Base-by-base conservation (phyloP, 64 coral and sea anemone species). In the Montipora cactus region DNA sequence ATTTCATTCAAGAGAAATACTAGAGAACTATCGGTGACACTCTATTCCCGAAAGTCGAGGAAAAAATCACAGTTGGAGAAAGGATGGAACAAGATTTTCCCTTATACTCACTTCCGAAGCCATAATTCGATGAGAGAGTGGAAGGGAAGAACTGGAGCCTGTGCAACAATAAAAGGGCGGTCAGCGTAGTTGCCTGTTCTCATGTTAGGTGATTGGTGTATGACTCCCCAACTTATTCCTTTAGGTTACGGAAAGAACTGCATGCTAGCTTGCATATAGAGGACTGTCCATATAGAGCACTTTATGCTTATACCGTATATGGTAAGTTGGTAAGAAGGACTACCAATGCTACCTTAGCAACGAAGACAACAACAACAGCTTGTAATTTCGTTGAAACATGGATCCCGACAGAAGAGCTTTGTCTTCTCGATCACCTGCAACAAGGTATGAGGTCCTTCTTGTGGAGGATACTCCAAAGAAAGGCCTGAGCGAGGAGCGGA, bases 361-460 rank as follows among this genome's bases (percentile, higher is more conserved):
- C 89, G 53, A 80, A 82, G 52, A 45, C 37, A 89, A 89, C 72
- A 61, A 0, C 53, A 57, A 57, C 53, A 57, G 1, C 53, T 59
- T 44, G 87, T 44, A 44, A 8, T 47, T 0, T 57, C 75, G 37
- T 88, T 59, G 18, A 49, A 77, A n/a, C 2, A 93, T 93, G 92
- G 62, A 52, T 81, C 23, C 75, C 8, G 76, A 88, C 11, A 74
- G 89, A 45, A 87, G 96, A 95, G 93, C 94, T 53, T 80, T 98
- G 81, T 98, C 93, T 22, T 98, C 96, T 78, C 87, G 88, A 49
- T 98, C 96, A 58, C 96, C 96, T 77, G 92, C 96, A 6, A 97
- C 96, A 66, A 95, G 91, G 88, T 97, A 97, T 77, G 96, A 97
- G 61, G 85, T 97, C 20, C 84, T 97, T 83, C 93, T 97, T 8